Conservation (phyloP, 2,797 vertebrate genomes). For the Galagoides demidoff region DNA sequence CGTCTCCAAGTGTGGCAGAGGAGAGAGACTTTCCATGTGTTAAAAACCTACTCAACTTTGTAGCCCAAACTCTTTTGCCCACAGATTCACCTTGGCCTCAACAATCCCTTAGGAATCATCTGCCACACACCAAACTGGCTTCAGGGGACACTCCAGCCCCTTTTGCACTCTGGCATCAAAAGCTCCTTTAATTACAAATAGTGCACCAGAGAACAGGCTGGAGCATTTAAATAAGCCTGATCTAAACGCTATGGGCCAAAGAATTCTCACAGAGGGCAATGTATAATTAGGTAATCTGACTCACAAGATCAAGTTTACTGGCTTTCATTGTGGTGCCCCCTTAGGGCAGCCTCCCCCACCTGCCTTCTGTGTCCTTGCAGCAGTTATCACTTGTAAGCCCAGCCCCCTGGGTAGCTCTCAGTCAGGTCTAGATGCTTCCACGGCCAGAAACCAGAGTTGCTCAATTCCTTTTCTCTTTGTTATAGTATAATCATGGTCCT, state of each 20-base stretch:
- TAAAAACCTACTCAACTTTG: neutral
- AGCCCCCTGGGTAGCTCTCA: neutral
- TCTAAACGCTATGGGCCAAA: conserved; percentile 59
- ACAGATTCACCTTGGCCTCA: conserved; percentile 8
- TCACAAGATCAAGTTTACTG: conserved; percentile 35
- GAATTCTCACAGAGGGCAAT: conserved; percentile 53
- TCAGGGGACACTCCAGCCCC: neutral
- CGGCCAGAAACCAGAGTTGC: neutral
- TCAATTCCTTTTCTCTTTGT: neutral
- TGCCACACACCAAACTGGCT: conserved; percentile 1
- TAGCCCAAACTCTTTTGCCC: neutral
- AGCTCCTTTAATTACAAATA: conserved; percentile 55
- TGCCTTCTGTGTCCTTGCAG: neutral
- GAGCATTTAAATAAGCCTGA: conserved; percentile 60
- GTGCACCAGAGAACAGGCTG: conserved; percentile 5
- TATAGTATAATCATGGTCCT: neutral
- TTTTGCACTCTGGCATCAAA: conserved; percentile 19
- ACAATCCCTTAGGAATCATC: neutral
- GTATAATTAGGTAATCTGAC: conserved; percentile 67
- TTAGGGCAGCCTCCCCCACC: neutral
- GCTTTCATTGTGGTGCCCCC: neutral
- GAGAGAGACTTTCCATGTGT: neutral
- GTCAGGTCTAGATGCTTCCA: neutral
- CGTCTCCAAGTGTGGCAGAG: neutral
- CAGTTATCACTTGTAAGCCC: neutral